Base-by-base conservation (phyloP, 2,888 invertebrate species). In the Pachydiplax longipennis region DNA sequence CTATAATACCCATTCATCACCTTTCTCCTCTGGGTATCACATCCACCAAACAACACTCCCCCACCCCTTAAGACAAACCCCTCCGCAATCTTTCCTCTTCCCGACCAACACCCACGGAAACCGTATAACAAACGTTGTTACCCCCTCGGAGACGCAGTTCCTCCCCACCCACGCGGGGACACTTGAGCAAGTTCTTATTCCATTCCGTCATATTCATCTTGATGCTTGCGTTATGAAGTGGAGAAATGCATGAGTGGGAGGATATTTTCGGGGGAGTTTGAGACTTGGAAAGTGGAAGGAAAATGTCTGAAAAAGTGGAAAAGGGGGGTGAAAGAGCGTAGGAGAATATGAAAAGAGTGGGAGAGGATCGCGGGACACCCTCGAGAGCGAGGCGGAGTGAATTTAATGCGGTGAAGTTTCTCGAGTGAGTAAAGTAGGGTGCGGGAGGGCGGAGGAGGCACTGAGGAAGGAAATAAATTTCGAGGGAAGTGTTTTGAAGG, bases 331-430 rank as follows among this genome's bases (percentile, higher is more conserved):
- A 80, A n/a, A 31, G 80, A 31, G 80, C 22, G 35, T 35, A 35
- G 35, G 80, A 80, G 80, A 31, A 31, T 31, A 80, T 31, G 53
- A 12, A 18, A 15, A 10, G 83, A 58, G 53, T 25, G 73, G 3
- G 73, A 18, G 25, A 31, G 73, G 73, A 31, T 13, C 73, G 31
- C 31, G 31, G 73, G 25, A 73, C 73, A 73, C 73, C 73, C 73
- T 73, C 31, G 25, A 73, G 25, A 25, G 31, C 13, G 35, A 58
- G 48, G 35, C 13, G 31, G 87, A 87, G 87, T 65, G 87, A 87
- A 87, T 87, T 87, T 65, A 31, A 83, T 83, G 83, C 53, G 83
- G 58, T 44, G 58, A 87, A 61, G 87, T 61, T 65, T 87, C 87
- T 35, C 61, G 22, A 87, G 87, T 37, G 44, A 37, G 48, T 31